phyloP scores from a whole-genome alignment of 1,140 invertebrate genomes.

The Ceratina japonica region DNA sequence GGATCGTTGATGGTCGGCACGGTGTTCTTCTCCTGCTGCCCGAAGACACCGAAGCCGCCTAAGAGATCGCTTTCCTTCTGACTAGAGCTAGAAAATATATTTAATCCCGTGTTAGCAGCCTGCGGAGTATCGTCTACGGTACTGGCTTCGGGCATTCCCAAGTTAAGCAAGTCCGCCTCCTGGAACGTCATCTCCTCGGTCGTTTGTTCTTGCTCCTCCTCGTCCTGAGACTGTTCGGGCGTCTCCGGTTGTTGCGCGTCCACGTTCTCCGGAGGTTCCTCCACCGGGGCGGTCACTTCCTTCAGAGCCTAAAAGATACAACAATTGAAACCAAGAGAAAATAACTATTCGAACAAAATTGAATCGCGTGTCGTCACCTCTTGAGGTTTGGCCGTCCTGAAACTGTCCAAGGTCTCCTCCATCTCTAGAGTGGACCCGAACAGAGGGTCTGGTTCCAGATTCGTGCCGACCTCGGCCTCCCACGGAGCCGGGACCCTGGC shows the following conservation, averaged over 20 bases:
- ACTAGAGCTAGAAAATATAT: constrained; percentile 72
- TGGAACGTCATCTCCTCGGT: constrained; percentile 54
- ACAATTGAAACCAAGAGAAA: not conserved
- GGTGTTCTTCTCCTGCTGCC: constrained; percentile 62
- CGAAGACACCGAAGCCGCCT: constrained; percentile 79
- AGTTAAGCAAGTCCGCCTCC: constrained; percentile 78
- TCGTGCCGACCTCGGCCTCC: constrained; percentile 80
- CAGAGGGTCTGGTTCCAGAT: constrained; percentile 81
- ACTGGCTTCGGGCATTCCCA: constrained; percentile 67
- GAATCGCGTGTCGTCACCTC: constrained; percentile 49
- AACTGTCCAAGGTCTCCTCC: constrained; percentile 90
- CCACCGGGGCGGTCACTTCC: not conserved
- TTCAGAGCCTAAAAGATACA: constrained; percentile 37
- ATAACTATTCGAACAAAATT: not conserved
- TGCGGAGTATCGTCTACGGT: constrained; percentile 46
- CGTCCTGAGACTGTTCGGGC: constrained; percentile 33
- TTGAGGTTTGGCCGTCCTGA: constrained; percentile 76
- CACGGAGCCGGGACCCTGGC: constrained; percentile 85
- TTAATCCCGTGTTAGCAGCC: constrained; percentile 59
- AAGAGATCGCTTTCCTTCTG: constrained; percentile 81
- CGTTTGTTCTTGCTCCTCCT: constrained; percentile 5
- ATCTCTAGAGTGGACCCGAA: constrained; percentile 91
- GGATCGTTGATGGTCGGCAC: constrained; percentile 62
- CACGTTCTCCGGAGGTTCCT: not conserved
- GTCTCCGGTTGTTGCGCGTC: constrained; percentile 39